These are phyloP conservation scores for Agrochola macilenta DNA, from an alignment of 2,888 invertebrate genomes.

Conservation along the genomic window DNA sequence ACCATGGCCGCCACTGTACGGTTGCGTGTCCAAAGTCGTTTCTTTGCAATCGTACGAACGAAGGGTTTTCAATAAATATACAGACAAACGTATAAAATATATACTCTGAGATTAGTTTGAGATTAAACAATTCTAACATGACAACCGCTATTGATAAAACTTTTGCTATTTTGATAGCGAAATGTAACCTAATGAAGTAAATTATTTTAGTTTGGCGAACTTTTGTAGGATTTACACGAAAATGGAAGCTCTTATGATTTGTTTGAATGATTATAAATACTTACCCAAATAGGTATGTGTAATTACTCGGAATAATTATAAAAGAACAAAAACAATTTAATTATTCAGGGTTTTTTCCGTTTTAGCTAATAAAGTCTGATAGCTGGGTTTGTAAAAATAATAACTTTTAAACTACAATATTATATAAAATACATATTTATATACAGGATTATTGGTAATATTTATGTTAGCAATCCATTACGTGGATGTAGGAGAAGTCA, in stretches of 20 bases:
- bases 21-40: slow-evolving; percentile 89
- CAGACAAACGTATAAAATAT: slow-evolving; percentile 70
- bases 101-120: slow-evolving; percentile 76
- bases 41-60: slow-evolving; percentile 87
- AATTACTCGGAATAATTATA: background rate
- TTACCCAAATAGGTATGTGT: background rate
- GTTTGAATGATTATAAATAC: too few relatives aligned
- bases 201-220: slow-evolving; percentile 3
- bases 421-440: background rate
- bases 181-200: slow-evolving; percentile 23
- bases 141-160: slow-evolving; percentile 84
- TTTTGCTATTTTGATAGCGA: slow-evolving; percentile 56
- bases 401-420: background rate
- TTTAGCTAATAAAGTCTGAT: background rate
- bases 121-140: slow-evolving; percentile 80
- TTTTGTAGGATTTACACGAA: background rate
- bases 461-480: too few relatives aligned
- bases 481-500: too few relatives aligned
- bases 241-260: background rate
- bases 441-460: too few relatives aligned
- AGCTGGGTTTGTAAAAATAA: background rate
- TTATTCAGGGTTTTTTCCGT: background rate
- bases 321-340: background rate
- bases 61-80: slow-evolving; percentile 90
- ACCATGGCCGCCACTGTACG: slow-evolving; percentile 78